Percentiles rank a stretch among this genome's conserved stretches.
Conservation (phyloP, 2,888 invertebrate species). For the Boloria euphrosyne region DNA sequence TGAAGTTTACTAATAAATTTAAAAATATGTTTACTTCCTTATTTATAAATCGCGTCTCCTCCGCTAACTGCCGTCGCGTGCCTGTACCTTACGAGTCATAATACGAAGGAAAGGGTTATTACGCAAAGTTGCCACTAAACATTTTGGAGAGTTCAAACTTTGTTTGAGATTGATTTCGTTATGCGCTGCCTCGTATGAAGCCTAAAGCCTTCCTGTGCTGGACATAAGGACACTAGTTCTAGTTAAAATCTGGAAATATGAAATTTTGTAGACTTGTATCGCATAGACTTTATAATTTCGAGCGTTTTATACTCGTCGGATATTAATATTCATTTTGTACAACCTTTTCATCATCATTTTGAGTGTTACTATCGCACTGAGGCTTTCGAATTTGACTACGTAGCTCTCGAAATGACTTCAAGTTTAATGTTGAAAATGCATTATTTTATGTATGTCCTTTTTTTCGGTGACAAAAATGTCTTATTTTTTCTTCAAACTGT, state of each 20-base stretch:
- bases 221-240: conserved; percentile 11
- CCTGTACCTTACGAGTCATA: conserved; percentile 26
- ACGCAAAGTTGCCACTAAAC: conserved; percentile 46
- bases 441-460: no score
- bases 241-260: not conserved
- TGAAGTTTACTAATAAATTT: no score
- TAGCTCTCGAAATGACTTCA: not conserved
- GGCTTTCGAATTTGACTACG: conserved; percentile 19
- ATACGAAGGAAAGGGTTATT: conserved; percentile 49
- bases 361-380: not conserved
- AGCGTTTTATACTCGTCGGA: conserved; percentile 9
- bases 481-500: no score
- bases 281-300: not conserved
- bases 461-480: no score
- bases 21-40: no score
- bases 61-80: conserved; percentile 21
- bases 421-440: no score
- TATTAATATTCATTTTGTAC: conserved; percentile 12
- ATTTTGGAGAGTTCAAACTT: conserved; percentile 46
- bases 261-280: not conserved
- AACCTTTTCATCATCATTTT: not conserved
- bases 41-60: no score
- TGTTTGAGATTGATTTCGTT: conserved; percentile 41
- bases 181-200: conserved; percentile 24
- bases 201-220: not conserved